phyloP scores from a whole-genome alignment of 2,888 invertebrate species.

The Therioaphis trifolii region DNA sequence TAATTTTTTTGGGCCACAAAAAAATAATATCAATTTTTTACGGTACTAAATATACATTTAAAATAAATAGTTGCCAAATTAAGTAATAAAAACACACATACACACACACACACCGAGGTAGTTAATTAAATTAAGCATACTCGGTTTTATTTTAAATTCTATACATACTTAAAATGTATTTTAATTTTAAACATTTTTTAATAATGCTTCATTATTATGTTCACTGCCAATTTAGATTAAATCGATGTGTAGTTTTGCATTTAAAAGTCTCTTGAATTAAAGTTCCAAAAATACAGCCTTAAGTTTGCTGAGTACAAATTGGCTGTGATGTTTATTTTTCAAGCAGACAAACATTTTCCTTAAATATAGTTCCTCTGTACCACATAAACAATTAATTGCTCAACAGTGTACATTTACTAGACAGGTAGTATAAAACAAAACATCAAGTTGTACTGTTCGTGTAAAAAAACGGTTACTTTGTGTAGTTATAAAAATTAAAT shows the following conservation, averaged over 20 bases:
- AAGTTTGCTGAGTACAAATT: conserved; percentile 28
- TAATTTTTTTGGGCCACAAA: too few species aligned
- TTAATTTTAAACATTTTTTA: neutral
- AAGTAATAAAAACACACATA: too few species aligned
- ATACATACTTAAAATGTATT: neutral
- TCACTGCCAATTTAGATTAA: conserved; percentile 32
- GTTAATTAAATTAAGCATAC: conserved; percentile 18
- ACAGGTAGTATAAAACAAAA: conserved; percentile 16
- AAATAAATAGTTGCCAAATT: too few species aligned
- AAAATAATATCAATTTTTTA: too few species aligned
- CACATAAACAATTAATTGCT: conserved; percentile 35
- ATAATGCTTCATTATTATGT: neutral
- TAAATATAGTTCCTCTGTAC: conserved; percentile 53
- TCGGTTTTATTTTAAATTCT: neutral
- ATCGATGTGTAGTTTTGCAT: conserved; percentile 25
- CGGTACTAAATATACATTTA: too few species aligned
- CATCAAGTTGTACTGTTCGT: neutral
- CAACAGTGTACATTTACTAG: conserved; percentile 32
- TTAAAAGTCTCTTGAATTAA: conserved; percentile 4
- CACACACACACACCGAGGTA: neutral
- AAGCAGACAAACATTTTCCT: conserved; percentile 44
- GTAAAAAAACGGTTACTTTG: neutral
- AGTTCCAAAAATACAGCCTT: conserved; percentile 30
- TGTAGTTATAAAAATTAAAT: conserved; percentile 11
- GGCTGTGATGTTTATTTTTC: conserved; percentile 42